Evolutionary conservation across 30 jellyfish, hydroid and myxozoan genomes (phyloP).

Genomic region (Cassiopea xamachana): DNA sequence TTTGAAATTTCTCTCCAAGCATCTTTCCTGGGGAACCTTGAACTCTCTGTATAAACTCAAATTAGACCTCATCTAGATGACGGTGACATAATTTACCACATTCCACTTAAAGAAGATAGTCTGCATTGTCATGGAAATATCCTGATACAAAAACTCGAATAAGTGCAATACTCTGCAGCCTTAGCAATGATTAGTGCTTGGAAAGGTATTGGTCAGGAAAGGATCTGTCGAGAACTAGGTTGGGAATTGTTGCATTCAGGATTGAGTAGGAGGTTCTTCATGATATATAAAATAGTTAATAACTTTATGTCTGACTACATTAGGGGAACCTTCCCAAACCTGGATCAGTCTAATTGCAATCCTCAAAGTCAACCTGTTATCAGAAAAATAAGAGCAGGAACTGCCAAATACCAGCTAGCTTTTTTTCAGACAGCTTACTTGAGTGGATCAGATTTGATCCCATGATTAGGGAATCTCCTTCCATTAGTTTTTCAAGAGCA

Average conservation of each 20-base stretch:
- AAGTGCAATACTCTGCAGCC: background rate
- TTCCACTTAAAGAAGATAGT: background rate
- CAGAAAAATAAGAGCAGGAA: slow-evolving; percentile 2
- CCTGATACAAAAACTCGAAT: background rate
- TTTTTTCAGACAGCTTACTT: slow-evolving; percentile 13
- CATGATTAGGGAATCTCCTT: slow-evolving; percentile 12
- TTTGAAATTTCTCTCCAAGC: background rate
- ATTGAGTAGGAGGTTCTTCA: too few relatives aligned
- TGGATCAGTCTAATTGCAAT: background rate
- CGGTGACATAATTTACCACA: background rate
- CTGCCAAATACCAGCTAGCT: background rate
- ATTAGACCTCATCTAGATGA: background rate
- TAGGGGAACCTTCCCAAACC: background rate
- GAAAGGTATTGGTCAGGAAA: background rate
- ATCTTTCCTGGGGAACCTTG: background rate
- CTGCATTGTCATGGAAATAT: background rate
- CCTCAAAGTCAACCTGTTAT: slow-evolving; percentile 11
- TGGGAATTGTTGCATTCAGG: too few relatives aligned
- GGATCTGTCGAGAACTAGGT: too few relatives aligned
- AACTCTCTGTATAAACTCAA: background rate
- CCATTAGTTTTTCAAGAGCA: slow-evolving; percentile 15
- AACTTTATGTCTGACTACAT: too few relatives aligned
- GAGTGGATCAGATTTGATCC: slow-evolving; percentile 9
- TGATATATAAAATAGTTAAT: too few relatives aligned
- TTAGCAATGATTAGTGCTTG: background rate